phyloP scores from a whole-genome alignment of 64 coral and sea anemone species.

The Hydrozoanthus tunicans region DNA sequence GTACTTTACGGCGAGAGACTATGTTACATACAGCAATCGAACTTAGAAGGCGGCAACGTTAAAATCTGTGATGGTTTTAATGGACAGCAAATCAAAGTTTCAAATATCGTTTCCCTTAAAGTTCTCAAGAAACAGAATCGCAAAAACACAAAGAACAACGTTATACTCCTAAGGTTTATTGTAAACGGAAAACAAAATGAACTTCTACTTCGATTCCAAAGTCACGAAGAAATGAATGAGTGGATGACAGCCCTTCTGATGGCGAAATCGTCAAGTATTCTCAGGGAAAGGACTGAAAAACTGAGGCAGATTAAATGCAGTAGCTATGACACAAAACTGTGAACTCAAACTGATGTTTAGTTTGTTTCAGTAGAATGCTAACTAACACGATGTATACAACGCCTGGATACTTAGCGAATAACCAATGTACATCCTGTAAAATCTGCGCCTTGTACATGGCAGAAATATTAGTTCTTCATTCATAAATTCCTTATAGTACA shows the following conservation, averaged over 20 bases:
- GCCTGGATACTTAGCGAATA: neutral
- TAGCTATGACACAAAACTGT: neutral
- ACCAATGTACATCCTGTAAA: neutral
- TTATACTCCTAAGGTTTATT: neutral
- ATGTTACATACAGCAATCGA: conserved; percentile 14
- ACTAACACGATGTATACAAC: neutral
- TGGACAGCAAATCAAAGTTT: conserved; percentile 1
- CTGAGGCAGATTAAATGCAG: neutral
- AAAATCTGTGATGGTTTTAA: neutral
- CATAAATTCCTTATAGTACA: no score
- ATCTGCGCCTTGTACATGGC: no score
- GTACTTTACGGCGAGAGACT: conserved; percentile 39
- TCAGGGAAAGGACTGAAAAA: conserved; percentile 5
- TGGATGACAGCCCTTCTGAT: conserved; percentile 47
- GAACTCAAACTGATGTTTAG: neutral
- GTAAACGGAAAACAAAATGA: conserved; percentile 12
- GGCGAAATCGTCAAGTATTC: conserved; percentile 38
- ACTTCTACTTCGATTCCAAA: conserved; percentile 30
- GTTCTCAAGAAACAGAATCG: conserved; percentile 34
- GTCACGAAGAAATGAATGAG: conserved; percentile 41
- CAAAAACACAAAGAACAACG: neutral
- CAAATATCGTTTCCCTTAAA: conserved; percentile 33
- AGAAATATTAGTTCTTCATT: no score
- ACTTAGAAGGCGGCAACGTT: neutral
- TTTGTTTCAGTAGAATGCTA: neutral